Base-by-base conservation (phyloP, 2,888 invertebrate species). In the Coenonympha glycerion region DNA sequence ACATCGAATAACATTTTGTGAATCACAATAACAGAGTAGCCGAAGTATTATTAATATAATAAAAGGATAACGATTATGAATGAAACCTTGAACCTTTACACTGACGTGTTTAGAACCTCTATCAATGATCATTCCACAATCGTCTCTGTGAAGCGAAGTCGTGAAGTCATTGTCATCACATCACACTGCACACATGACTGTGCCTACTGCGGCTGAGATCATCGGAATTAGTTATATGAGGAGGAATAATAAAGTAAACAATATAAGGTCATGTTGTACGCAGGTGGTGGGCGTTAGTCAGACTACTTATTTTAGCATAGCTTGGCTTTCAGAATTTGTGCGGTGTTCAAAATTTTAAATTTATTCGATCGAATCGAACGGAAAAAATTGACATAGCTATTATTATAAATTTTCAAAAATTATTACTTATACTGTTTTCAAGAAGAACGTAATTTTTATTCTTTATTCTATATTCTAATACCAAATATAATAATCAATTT, bases 91-190 rank as follows among this genome's bases (percentile, higher is more conserved):
- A 44, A 31, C 31, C 13, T 44, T 21, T 22, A 34, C 28, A 28
- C 16, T 37, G 37, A 31, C 24, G 39, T 49, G 26, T 41, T 31
- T 37, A 55, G 49, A 49, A 49, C 55, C 52, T 46, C 41, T 49
- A 37, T 46, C 33, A n/a, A n/a, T 47, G 24, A 28, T 15, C 19
- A 50, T 55, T 53, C 53, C 47, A 40, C 37, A 41, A 42, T 37
- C 48, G 44, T 40, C 16, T 44, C 34, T 33, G 30, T 42, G 46
- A 48, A 8, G 60, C 69, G 68, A 72, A 72, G 72, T 62, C 67
- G 66, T 83, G 79, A 82, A 78, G 82, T 83, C 83, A 83, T 73
- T 75, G 69, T 68, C 73, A 70, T 71, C 65, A n/a, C n/a, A n/a
- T n/a, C n/a, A n/a, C n/a, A n/a, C n/a, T n/a, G n/a, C n/a, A 60